Conservation (phyloP, 2,888 invertebrate genomes). For the Nipponacmea schrenckii region DNA sequence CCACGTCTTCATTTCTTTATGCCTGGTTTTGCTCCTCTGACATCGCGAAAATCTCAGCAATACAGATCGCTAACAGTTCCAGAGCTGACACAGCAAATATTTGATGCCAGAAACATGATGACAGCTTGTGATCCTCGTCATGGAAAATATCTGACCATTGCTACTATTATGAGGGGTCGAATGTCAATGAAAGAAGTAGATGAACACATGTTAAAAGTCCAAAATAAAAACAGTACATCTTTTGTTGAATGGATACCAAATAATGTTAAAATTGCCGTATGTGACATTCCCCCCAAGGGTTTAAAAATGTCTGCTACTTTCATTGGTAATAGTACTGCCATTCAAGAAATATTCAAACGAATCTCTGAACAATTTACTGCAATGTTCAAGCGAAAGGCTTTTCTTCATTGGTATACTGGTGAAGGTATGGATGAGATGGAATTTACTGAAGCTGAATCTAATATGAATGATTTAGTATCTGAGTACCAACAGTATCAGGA, state of each 20-base stretch:
- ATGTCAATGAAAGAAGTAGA: conserved; percentile 6
- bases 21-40: conserved; percentile 1
- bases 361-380: conserved; percentile 4
- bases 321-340: neutral
- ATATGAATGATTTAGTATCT: conserved; percentile 5
- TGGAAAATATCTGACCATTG: neutral
- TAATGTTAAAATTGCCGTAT: neutral
- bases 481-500: conserved; percentile 3
- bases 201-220: neutral
- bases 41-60: neutral
- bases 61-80: neutral
- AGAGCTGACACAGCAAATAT: neutral
- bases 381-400: neutral
- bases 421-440: conserved; percentile 8
- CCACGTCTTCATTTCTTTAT: conserved; percentile 6
- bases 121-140: neutral
- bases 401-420: conserved; percentile 6
- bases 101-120: conserved; percentile 1
- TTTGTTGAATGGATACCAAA: conserved; percentile 6
- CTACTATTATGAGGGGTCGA: neutral
- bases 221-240: conserved; percentile 3
- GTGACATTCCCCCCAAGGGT: neutral
- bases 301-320: neutral
- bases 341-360: conserved; percentile 1
- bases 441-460: conserved; percentile 8